Percentiles rank a stretch among this genome's conserved stretches.
phyloP scores from a whole-genome alignment of 2,888 invertebrate genomes.

The Venusia cambrica region DNA sequence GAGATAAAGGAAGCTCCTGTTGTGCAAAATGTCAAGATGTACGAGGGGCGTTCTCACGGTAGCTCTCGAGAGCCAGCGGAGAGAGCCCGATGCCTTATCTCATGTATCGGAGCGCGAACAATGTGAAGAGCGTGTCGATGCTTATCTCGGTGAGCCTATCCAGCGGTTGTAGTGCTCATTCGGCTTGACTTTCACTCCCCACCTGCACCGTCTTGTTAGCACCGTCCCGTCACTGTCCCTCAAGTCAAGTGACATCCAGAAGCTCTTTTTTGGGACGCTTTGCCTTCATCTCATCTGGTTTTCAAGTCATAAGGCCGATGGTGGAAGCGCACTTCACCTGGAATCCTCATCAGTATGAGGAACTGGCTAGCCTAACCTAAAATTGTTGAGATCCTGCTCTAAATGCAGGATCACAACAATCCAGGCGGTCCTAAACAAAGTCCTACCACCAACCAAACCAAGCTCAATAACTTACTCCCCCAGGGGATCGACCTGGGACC shows the following conservation, averaged over 20 bases:
- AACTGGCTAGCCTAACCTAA: too few relatives aligned
- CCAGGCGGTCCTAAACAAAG: too few relatives aligned
- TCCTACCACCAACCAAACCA: too few relatives aligned
- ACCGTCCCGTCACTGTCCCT: conserved; percentile 46
- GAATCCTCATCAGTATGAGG: too few relatives aligned
- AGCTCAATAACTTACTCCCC: too few relatives aligned
- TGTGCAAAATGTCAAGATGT: conserved; percentile 56
- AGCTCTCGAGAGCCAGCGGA: conserved; percentile 63
- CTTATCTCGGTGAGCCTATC: conserved; percentile 66
- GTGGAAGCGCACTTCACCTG: too few relatives aligned
- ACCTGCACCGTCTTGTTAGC: conserved; percentile 51
- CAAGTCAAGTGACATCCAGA: conserved; percentile 42
- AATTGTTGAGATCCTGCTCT: too few relatives aligned
- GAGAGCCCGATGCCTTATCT: conserved; percentile 78
- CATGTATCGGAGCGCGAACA: conserved; percentile 71
- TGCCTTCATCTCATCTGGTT: too few relatives aligned
- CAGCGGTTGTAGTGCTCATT: conserved; percentile 58
- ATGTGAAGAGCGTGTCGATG: conserved; percentile 73
- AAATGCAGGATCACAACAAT: too few relatives aligned
- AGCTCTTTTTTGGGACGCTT: conserved; percentile 31
- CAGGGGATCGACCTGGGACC: too few relatives aligned
- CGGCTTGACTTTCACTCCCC: conserved; percentile 68
- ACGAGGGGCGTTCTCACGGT: conserved; percentile 67
- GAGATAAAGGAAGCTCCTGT: conserved; percentile 52
- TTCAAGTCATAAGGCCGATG: too few relatives aligned